These are phyloP conservation scores for Rhabdornis inornatus DNA, from an alignment of 2,113 vertebrate genomes.

Conservation along the genomic window DNA sequence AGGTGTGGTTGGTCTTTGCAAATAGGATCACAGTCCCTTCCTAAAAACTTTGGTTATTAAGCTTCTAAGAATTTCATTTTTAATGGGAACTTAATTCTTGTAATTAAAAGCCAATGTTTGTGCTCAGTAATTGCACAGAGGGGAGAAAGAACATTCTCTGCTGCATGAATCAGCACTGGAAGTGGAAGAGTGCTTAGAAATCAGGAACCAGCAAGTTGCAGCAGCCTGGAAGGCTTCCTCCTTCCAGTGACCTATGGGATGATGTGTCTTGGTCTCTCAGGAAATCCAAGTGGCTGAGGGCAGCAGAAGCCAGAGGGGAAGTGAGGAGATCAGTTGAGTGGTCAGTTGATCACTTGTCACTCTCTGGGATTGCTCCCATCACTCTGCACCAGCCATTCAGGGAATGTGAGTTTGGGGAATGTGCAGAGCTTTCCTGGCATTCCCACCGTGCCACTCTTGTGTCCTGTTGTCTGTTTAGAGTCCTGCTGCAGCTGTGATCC, in stretches of 20 bases:
- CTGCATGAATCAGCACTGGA: neutral
- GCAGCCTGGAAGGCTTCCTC: neutral
- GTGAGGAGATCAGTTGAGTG: neutral
- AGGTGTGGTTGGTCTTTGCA: neutral
- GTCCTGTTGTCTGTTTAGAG: neutral
- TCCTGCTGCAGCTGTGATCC: neutral
- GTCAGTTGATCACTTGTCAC: neutral
- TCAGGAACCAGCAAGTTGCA: neutral
- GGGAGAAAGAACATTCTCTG: neutral
- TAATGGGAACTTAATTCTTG: neutral
- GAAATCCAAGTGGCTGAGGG: neutral
- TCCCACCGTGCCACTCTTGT: neutral
- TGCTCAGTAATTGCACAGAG: neutral
- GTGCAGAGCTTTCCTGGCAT: neutral
- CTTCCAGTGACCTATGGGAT: neutral
- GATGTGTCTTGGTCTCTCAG: neutral
- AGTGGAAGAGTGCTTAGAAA: neutral
- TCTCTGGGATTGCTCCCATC: accelerated
- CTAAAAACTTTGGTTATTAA: neutral
- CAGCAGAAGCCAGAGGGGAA: neutral
- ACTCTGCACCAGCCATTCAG: accelerated
- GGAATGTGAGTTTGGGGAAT: neutral
- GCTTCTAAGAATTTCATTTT: neutral
- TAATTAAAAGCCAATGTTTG: neutral
- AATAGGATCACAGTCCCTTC: neutral